Conservation (phyloP, 53 echinoderm and acorn worm genomes). For the Holothuria scabra region DNA sequence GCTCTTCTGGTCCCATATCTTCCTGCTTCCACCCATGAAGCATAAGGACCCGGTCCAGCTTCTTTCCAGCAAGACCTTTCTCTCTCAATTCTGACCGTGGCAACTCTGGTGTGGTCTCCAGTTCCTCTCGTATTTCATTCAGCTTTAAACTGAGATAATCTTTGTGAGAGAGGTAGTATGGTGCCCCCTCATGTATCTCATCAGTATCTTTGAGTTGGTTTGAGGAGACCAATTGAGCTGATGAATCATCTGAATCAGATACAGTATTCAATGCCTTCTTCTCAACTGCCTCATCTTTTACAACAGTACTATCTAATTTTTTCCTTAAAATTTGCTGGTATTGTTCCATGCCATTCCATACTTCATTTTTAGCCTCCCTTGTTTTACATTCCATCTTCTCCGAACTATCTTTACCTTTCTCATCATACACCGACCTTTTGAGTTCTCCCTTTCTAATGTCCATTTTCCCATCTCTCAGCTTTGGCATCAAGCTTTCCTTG, state of each 20-base stretch:
- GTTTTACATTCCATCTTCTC: not conserved
- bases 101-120: constrained; percentile 26
- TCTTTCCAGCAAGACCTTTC: not conserved
- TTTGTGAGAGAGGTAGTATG: constrained; percentile 52
- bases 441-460: too few species aligned
- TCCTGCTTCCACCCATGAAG: constrained; percentile 42
- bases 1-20: not conserved
- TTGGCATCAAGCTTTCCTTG: too few species aligned
- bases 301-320: not conserved
- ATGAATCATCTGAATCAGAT: not conserved
- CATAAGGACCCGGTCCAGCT: constrained; percentile 18
- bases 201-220: not conserved
- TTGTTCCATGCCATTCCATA: not conserved
- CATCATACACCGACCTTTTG: too few species aligned
- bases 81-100: not conserved
- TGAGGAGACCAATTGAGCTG: not conserved
- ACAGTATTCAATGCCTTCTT: not conserved
- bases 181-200: not conserved
- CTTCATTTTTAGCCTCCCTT: not conserved
- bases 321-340: not conserved
- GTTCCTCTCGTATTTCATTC: constrained; percentile 39
- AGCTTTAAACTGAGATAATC: constrained; percentile 70
- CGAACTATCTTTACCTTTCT: too few species aligned
- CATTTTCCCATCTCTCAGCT: too few species aligned
- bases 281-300: not conserved